Evolutionary conservation across 2,113 vertebrate species (phyloP).

Genomic region (Halcyon senegalensis): DNA sequence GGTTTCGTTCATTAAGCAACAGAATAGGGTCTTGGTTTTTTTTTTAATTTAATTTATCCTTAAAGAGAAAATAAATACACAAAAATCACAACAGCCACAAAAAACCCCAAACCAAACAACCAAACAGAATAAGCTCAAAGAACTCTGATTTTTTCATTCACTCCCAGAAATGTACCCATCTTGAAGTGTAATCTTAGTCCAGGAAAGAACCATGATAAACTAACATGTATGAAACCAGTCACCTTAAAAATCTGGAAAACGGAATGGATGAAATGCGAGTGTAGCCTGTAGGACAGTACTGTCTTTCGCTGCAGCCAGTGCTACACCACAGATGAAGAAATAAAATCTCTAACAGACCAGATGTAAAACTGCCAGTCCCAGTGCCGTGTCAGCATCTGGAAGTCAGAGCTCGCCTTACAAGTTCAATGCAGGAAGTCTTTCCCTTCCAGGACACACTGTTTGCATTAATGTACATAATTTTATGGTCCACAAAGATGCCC

Average conservation of each 20-base stretch:
- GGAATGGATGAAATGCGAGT: background rate
- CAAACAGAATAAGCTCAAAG: background rate
- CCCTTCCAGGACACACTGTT: background rate
- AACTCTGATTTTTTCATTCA: background rate
- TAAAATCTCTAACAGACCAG: background rate
- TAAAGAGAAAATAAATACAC: slow-evolving; percentile 31
- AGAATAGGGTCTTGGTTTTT: background rate
- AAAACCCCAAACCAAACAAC: background rate
- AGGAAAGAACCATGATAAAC: background rate
- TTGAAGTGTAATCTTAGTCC: background rate
- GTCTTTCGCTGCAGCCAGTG: background rate
- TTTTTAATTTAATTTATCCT: slow-evolving; percentile 38
- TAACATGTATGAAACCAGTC: background rate
- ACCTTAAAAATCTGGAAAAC: background rate
- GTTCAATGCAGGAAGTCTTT: background rate
- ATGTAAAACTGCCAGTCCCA: background rate
- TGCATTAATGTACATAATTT: background rate
- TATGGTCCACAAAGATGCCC: background rate
- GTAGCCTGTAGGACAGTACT: background rate
- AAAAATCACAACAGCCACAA: background rate
- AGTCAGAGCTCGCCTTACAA: background rate
- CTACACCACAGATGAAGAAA: background rate
- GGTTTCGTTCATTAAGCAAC: slow-evolving; percentile 34
- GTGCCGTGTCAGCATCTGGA: background rate
- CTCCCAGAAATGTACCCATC: background rate